Percentiles rank a stretch among this genome's conserved stretches.
phyloP scores from a whole-genome alignment of 1,140 invertebrate species.

The Drosophila pandora region DNA sequence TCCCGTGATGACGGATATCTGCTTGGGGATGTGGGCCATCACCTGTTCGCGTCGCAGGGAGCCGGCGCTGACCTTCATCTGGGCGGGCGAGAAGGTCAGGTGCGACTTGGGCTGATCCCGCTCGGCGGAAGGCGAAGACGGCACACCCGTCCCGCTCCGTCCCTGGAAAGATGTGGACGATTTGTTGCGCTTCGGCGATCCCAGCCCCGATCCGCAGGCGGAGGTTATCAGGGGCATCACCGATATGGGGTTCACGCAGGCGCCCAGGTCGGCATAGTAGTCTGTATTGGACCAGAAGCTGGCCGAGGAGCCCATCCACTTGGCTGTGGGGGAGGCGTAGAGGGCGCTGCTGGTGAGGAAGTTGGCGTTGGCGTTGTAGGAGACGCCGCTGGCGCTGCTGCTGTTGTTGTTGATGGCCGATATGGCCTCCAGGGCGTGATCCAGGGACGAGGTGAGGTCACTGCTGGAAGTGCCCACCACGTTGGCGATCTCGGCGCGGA shows the following conservation, averaged over 20 bases:
- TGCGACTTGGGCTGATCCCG: constrained; percentile 86
- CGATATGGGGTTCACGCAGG: constrained; percentile 92
- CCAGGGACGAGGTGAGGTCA: constrained; percentile 85
- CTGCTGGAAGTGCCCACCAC: constrained; percentile 87
- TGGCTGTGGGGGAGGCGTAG: constrained; percentile 73
- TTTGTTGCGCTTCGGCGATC: constrained; percentile 47
- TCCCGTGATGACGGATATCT: constrained; percentile 79
- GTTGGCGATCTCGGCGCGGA: constrained; percentile 91
- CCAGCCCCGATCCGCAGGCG: constrained; percentile 38
- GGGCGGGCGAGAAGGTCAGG: constrained; percentile 87
- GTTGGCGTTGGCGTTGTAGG: constrained; percentile 59
- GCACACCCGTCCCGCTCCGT: constrained; percentile 27
- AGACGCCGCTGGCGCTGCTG: constrained; percentile 15
- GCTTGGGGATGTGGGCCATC: constrained; percentile 86
- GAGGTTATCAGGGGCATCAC: constrained; percentile 86
- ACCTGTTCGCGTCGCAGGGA: constrained; percentile 75
- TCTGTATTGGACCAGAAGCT: constrained; percentile 89
- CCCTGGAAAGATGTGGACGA: constrained; percentile 41
- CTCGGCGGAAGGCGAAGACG: constrained; percentile 62
- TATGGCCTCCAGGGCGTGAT: constrained; percentile 71
- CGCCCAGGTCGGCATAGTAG: constrained; percentile 89
- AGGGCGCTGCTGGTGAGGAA: constrained; percentile 53
- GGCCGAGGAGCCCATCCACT: constrained; percentile 85
- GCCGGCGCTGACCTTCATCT: constrained; percentile 85
- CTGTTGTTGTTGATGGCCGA: constrained; percentile 58